These are phyloP conservation scores for Phyllotreta cruciferae DNA, from an alignment of 2,888 invertebrate species.

Conservation along the genomic window DNA sequence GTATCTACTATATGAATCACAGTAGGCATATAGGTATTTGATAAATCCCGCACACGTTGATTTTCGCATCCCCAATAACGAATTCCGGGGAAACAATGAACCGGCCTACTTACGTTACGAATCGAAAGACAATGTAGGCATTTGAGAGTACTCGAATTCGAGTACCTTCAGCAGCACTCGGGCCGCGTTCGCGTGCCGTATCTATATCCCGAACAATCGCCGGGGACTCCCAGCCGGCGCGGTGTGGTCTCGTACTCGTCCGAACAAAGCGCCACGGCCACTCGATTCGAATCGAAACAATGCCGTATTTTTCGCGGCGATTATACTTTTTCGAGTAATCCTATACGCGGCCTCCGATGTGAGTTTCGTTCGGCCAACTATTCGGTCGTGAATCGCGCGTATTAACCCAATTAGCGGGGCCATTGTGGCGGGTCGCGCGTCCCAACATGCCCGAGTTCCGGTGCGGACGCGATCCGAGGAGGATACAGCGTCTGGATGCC, in stretches of 20 bases:
- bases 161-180: slow-evolving; percentile 13
- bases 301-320: background rate
- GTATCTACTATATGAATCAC: too few species aligned
- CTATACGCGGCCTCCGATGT: too few species aligned
- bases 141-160: background rate
- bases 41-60: too few species aligned
- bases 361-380: too few species aligned
- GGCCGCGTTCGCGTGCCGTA: slow-evolving; percentile 18
- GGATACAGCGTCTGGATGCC: slow-evolving; percentile 18
- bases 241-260: slow-evolving; percentile 22
- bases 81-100: too few species aligned
- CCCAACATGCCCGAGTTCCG: slow-evolving; percentile 16
- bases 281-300: slow-evolving; percentile 18
- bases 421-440: slow-evolving; percentile 15
- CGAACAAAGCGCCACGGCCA: slow-evolving; percentile 23
- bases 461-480: slow-evolving; percentile 25
- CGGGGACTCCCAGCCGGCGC: slow-evolving; percentile 14
- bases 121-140: too few species aligned
- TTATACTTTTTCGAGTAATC: too few species aligned
- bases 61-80: too few species aligned
- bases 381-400: slow-evolving; percentile 13
- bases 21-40: too few species aligned
- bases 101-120: too few species aligned
- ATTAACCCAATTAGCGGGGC: slow-evolving; percentile 19
- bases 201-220: slow-evolving; percentile 20